Base-by-base conservation (phyloP, 2,113 vertebrate genomes). In the Hippopotamus amphibius region DNA sequence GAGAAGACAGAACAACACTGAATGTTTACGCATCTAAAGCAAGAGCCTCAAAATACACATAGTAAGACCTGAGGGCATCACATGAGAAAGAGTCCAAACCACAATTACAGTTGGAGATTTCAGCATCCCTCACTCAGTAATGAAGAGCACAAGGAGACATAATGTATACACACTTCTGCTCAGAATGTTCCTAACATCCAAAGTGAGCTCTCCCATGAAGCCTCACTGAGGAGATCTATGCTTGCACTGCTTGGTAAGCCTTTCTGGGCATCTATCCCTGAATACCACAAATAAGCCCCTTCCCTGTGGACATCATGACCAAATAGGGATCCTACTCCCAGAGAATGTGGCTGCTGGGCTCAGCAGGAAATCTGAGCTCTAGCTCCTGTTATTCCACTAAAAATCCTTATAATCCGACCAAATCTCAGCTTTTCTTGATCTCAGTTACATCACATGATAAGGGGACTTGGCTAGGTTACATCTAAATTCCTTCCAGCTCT, bases 281-380 rank as follows among this genome's bases (percentile, higher is more conserved):
- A 79, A 65, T 48, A n/a, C 24, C 74, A 48, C 3, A 61, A 57
- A 15, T 11, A 8, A 22, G 14, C 22, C 17, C 65, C 41, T 41
- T 57, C 14, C 16, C 14, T 12, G 21, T 3, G 26, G 41, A 68
- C 0, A 0, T 37, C 33, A 53, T 2, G 24, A 71, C 33, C 10
- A 48, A 79, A 0, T 0, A n/a, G 10, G 37, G 33, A 3, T 46
- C 53, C 55, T 55, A 33, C 33, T 17, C 3, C 9, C 1, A 22
- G 50, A 61, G 41, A 77, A 50, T 4, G 15, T 2, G 33, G 77
- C 14, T 9, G 6, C 50, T 65, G 68, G 24, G 28, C 53, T 50
- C 43, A 88, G 57, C 59, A 66, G 63, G 77, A 93, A 82, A 85
- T 61, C 14, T 24, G 43, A 83, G 46, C 41, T 83, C 80, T 28